Base-by-base conservation (phyloP, 2,113 vertebrate species). In the Cheirogaleus medius region DNA sequence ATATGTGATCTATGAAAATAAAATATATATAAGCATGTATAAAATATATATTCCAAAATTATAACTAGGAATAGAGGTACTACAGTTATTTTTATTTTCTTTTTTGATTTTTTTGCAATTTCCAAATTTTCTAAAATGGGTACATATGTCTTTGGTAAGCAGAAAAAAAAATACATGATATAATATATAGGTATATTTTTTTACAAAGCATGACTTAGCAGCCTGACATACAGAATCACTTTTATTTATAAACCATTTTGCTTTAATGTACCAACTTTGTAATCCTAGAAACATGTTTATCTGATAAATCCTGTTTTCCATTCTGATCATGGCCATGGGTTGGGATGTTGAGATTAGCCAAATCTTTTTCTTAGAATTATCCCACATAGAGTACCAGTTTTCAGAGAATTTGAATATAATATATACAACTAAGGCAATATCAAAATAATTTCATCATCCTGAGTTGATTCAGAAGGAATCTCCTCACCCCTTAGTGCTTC, bases 241-340 rank as follows among this genome's bases (percentile, higher is more conserved):
- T 95, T 84, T 78, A 68, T 82, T 90, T 85, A 83, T 94, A 60
- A 96, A 21, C 64, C 76, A 54, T 77, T 91, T 87, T 64, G 29
- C 56, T 94, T 84, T 84, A 80, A 82, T 69, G 74, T 34, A 87
- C 73, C 37, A 83, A 71, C 58, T 93, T 90, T 95, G 56, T 94
- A 95, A 96, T 87, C 64, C 78, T 87, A 94, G 60, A 91, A 77
- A 83, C n/a, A 47, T 74, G 74, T 80, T 94, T 93, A 84, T 81
- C 71, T 87, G 83, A 90, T 87, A 96, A 98, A 77, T 52, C 39
- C 74, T 94, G 56, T 93, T 94, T 97, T 87, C 63, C 64, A 80
- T 95, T 93, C 54, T 68, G 86, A 66, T 83, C 74, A n/a, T 89
- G 90, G 69, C 69, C 69, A 60, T 81, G 63, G 73, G 76, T 90